Evolutionary conservation across 2,797 vertebrate species (phyloP).

Genomic region (Bryconaethiops microstoma): DNA sequence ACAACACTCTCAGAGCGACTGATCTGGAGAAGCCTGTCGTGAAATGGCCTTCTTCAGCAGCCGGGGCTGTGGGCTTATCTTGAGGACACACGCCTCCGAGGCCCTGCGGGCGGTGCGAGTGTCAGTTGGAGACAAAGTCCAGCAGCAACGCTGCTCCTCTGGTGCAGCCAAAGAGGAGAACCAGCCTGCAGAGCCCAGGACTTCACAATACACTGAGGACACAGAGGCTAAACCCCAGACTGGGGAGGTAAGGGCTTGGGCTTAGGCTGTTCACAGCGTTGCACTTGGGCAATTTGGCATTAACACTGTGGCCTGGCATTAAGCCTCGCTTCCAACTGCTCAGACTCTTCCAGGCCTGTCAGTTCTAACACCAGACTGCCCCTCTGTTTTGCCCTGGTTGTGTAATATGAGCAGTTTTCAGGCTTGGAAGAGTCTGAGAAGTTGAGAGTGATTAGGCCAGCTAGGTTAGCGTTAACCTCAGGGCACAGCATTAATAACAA

Average conservation of each 20-base stretch:
- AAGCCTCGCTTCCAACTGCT: neutral
- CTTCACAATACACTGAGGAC: slow-evolving; percentile 53
- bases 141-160: slow-evolving; percentile 56
- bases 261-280: neutral
- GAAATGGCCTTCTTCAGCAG: slow-evolving; percentile 61
- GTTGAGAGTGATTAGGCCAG: no score
- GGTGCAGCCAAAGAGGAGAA: slow-evolving; percentile 66
- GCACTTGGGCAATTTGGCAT: neutral
- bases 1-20: neutral
- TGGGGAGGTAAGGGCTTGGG: slow-evolving; percentile 48
- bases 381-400: no score
- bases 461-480: no score
- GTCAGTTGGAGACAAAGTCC: neutral
- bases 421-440: no score
- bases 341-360: neutral
- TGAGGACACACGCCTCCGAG: slow-evolving; percentile 14
- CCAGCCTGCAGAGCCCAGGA: slow-evolving; percentile 47
- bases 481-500: no score
- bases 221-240: slow-evolving; percentile 40
- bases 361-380: no score
- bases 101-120: slow-evolving; percentile 31
- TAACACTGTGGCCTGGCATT: neutral
- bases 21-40: neutral
- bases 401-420: no score
- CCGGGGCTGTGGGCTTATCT: slow-evolving; percentile 51